Base-by-base conservation (phyloP, 2,888 invertebrate genomes). In the Folsomia candida region DNA sequence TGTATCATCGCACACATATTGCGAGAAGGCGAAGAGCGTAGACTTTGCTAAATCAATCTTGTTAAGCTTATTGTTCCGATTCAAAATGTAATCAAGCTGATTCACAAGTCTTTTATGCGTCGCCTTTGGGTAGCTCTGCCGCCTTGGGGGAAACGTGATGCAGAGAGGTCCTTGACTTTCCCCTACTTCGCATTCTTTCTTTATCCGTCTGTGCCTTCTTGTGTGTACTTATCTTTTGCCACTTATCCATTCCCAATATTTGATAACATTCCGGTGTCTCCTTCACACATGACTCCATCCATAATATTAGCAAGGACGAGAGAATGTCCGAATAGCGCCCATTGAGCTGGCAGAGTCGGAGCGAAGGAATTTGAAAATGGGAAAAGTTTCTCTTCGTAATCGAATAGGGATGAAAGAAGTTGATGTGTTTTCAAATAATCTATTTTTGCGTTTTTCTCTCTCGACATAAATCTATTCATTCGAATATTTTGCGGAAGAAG, bases 401-500 rank as follows among this genome's bases (percentile, higher is more conserved):
- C 54, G 54, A 54, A 54, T 20, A 54, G 54, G n/a, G 54, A 20
- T 54, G 54, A 20, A 54, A 22, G 18, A 25, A 64, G 47, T 37
- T 64, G 63, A 64, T 64, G 51, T 37, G 28, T 37, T 64, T 64
- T 64, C 63, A 64, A 64, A 28, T 64, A 26, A 37, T 64, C 29
- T 28, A 25, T 59, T 59, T 59, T 25, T 59, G 25, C 59, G 24
- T 14, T 59, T 37, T 37, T 37, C 37, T 37, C 47, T 47, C 11
- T 47, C n/a, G 24, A 24, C 63, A 64, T 64, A 64, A 64, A 64
- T 47, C 63, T 64, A 64, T 64, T 64, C 62, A 62, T 62, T 25
- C 28, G 28, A 54, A 54, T 20, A 54, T 54, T 37, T 37, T 54
- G 22, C 54, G 54, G 20, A 37, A 37, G 37, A 37, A 37, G 14